These are phyloP conservation scores for Chaetops frenatus DNA, from an alignment of 2,113 vertebrate genomes.

Conservation along the genomic window DNA sequence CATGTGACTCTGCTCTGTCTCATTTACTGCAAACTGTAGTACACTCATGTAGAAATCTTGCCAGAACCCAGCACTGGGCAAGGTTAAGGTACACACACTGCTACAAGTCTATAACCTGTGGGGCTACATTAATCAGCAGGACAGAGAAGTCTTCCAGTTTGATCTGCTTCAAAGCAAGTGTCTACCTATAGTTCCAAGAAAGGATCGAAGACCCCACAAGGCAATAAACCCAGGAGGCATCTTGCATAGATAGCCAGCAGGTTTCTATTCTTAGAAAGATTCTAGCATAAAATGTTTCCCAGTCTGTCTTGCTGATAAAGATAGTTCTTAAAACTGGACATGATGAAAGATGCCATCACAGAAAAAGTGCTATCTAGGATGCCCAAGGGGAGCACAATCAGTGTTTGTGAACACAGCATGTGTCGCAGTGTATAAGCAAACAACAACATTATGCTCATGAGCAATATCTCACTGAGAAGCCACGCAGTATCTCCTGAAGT, in stretches of 20 bases:
- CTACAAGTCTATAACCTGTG: background rate
- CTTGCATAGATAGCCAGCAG: background rate
- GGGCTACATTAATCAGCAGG: background rate
- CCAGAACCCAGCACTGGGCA: background rate
- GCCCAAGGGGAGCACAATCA: constrained; percentile 3
- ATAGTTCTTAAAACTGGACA: background rate
- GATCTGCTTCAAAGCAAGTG: background rate
- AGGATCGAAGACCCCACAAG: background rate
- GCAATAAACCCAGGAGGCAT: background rate
- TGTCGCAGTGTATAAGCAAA: constrained; percentile 35
- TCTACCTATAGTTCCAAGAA: background rate
- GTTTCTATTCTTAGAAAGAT: constrained; percentile 27
- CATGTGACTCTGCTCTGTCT: background rate
- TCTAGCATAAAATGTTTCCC: background rate
- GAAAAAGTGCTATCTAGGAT: background rate
- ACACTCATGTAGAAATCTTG: background rate
- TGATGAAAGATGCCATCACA: constrained; percentile 21
- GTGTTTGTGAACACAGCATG: background rate
- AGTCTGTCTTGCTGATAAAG: constrained; percentile 17
- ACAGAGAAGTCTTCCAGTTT: background rate
- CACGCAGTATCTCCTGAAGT: background rate
- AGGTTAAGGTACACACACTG: background rate
- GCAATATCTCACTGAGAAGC: background rate
- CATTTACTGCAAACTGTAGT: background rate
- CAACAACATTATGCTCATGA: constrained; percentile 7